phyloP scores from a whole-genome alignment of 2,888 invertebrate genomes.

The Criorhina ranunculi region DNA sequence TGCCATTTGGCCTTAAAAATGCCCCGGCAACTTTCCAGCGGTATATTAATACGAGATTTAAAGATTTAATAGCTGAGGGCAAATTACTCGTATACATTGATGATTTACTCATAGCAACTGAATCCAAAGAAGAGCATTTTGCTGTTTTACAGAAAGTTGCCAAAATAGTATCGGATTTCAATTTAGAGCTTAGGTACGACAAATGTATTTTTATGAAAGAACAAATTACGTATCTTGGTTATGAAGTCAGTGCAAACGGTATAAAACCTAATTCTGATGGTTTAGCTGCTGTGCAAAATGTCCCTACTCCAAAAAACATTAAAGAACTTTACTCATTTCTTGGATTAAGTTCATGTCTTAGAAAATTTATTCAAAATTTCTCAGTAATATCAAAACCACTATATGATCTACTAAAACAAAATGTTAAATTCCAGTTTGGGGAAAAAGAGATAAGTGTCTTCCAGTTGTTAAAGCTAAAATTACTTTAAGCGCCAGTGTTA shows the following conservation, averaged over 20 bases:
- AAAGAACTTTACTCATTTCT: constrained; percentile 33
- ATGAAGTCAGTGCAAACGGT: constrained; percentile 21
- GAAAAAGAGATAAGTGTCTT: constrained; percentile 29
- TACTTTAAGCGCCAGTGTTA: constrained; percentile 77
- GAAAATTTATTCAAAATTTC: constrained; percentile 26
- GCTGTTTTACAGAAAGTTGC: constrained; percentile 6
- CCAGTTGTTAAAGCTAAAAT: constrained; percentile 42
- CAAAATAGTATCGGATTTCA: background rate
- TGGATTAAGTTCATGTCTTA: constrained; percentile 20
- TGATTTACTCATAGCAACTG: constrained; percentile 15
- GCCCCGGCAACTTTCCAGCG: constrained; percentile 16
- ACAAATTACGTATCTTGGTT: constrained; percentile 25
- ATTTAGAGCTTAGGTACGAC: constrained; percentile 11
- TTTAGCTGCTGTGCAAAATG: constrained; percentile 5
- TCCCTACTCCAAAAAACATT: constrained; percentile 16
- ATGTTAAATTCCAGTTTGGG: constrained; percentile 14
- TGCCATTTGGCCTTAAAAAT: constrained; percentile 7
- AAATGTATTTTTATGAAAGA: constrained; percentile 22
- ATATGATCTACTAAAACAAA: constrained; percentile 13
- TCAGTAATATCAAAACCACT: constrained; percentile 19
- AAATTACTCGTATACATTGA: constrained; percentile 16
- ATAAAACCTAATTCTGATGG: constrained; percentile 19
- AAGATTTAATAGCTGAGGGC: background rate
- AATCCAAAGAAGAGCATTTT: constrained; percentile 6
- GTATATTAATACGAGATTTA: too few species aligned